phyloP scores from a whole-genome alignment of 35 echinoderm and acorn worm species.

The Apostichopus japonicus region DNA sequence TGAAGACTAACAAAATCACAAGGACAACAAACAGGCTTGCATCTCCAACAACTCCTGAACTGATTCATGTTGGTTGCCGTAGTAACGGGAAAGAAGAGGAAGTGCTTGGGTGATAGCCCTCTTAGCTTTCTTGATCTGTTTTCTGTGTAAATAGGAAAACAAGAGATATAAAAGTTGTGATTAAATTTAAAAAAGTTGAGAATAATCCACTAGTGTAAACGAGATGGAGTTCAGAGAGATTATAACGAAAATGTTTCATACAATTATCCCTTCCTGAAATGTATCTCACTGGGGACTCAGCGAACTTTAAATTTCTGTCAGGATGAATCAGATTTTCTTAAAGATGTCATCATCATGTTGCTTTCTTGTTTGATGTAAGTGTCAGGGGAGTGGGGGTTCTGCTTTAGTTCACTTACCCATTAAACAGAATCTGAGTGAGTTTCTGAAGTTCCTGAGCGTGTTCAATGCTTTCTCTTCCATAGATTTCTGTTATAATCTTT shows the following conservation, averaged over 20 bases:
- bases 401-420: slow-evolving; percentile 70
- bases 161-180: neutral
- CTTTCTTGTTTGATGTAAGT: neutral
- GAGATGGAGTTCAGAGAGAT: neutral
- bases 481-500: slow-evolving; percentile 48
- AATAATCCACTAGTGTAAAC: neutral
- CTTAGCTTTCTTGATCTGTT: slow-evolving; percentile 43
- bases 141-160: neutral
- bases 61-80: slow-evolving; percentile 51
- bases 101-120: slow-evolving; percentile 54
- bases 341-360: too few species aligned
- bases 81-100: slow-evolving; percentile 57
- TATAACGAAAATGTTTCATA: too few species aligned
- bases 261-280: neutral
- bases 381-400: neutral
- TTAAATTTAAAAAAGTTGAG: too few species aligned
- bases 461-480: slow-evolving; percentile 78
- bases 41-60: slow-evolving; percentile 69
- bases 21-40: slow-evolving; percentile 60
- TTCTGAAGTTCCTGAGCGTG: slow-evolving; percentile 80
- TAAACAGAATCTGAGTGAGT: slow-evolving; percentile 86
- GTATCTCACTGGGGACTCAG: neutral
- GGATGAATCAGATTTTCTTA: neutral
- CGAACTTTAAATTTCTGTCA: neutral
- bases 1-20: slow-evolving; percentile 1